Percentiles rank a stretch among this genome's conserved stretches.
Conservation (phyloP, 2,113 vertebrate genomes). For the Oryzias javanicus region DNA sequence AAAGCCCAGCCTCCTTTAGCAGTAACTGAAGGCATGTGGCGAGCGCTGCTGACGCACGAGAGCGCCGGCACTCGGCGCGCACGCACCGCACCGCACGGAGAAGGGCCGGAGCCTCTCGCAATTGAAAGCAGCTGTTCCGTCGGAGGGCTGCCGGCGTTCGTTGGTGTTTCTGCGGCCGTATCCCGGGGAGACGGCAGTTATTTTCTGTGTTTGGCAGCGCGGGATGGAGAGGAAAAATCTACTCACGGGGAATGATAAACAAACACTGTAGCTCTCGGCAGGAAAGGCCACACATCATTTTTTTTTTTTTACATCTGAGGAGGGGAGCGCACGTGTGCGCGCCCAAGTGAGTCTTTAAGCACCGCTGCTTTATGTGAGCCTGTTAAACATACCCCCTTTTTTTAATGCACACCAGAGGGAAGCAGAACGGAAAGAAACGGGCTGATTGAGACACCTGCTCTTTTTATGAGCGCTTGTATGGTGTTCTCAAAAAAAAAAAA, state of each 20-base stretch:
- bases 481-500: constrained; percentile 47
- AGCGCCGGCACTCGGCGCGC: constrained; percentile 28
- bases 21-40: constrained; percentile 66
- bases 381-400: constrained; percentile 21
- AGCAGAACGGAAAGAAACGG: constrained; percentile 17
- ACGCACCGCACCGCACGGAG: constrained; percentile 36
- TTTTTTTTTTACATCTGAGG: constrained; percentile 42
- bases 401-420: constrained; percentile 27
- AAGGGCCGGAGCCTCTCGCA: constrained; percentile 54
- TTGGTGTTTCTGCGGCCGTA: constrained; percentile 70
- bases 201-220: constrained; percentile 73
- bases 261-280: constrained; percentile 65
- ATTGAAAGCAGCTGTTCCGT: constrained; percentile 80
- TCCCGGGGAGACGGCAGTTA: constrained; percentile 73
- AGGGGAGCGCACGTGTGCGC: constrained; percentile 14
- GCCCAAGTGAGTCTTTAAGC: constrained; percentile 16
- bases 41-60: constrained; percentile 62
- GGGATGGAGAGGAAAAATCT: constrained; percentile 76
- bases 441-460: constrained; percentile 48
- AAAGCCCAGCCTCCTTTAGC: constrained; percentile 27
- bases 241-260: constrained; percentile 71
- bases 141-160: constrained; percentile 63
- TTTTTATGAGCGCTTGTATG: constrained; percentile 39
- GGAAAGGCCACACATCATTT: constrained; percentile 65
- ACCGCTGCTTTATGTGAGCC: constrained; percentile 25